Conservation (phyloP, 2,113 vertebrate species). For the Menura novaehollandiae region DNA sequence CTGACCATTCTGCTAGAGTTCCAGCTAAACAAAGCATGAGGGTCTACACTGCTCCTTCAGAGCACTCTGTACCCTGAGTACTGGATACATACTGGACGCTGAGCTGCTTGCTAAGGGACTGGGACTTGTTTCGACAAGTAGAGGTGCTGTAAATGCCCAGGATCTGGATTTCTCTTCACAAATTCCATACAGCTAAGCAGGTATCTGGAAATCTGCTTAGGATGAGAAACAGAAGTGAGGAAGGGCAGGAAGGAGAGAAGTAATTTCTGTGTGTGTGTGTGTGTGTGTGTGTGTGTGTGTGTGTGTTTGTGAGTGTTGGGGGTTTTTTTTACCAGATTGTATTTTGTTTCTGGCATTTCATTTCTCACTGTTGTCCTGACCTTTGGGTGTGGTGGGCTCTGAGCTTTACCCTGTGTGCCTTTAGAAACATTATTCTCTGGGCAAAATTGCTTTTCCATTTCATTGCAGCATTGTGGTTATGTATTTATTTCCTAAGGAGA, state of each 20-base stretch:
- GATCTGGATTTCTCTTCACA: constrained; percentile 39
- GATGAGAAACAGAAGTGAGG: not conserved
- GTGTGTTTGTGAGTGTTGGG: not conserved
- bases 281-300: not conserved
- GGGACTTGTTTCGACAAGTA: not conserved
- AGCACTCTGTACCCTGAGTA: not conserved
- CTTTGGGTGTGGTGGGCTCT: constrained; percentile 18
- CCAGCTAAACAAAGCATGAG: not conserved
- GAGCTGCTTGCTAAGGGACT: not conserved
- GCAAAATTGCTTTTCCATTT: constrained; percentile 37
- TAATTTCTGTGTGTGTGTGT: not conserved
- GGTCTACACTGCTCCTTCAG: not conserved
- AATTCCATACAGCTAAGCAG: constrained; percentile 14
- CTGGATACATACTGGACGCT: not conserved
- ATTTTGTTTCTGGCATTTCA: constrained; percentile 1
- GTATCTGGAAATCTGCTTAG: constrained; percentile 51
- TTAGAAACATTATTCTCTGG: constrained; percentile 9
- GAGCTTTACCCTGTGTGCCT: constrained; percentile 23
- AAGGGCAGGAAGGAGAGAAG: not conserved
- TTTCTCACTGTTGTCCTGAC: constrained; percentile 3
- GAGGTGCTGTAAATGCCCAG: not conserved
- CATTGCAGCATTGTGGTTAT: constrained; percentile 20
- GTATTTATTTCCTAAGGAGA: constrained; percentile 20
- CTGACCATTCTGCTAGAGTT: not conserved
- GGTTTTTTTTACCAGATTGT: not conserved